These are phyloP conservation scores for Lysandra bellargus DNA, from an alignment of 2,888 invertebrate species.

Conservation along the genomic window DNA sequence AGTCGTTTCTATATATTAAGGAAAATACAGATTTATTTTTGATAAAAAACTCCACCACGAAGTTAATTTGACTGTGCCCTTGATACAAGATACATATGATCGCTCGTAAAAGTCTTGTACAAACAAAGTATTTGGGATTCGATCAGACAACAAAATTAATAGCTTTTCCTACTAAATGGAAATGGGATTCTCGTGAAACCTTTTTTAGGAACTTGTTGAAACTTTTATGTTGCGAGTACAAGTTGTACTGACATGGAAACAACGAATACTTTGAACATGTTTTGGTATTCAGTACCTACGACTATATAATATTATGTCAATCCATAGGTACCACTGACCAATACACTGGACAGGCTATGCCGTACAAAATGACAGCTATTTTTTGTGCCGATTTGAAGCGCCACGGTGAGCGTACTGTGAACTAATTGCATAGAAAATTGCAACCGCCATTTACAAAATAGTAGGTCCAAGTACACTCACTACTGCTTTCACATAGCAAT, in stretches of 20 bases:
- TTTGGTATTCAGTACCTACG: background rate
- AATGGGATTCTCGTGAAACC: conserved; percentile 13
- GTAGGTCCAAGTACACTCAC: too few species aligned
- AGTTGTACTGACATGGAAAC: background rate
- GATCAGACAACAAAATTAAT: conserved; percentile 30
- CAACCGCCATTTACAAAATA: too few species aligned
- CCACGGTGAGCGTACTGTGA: too few species aligned
- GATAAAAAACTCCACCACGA: conserved; percentile 4
- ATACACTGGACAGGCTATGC: too few species aligned
- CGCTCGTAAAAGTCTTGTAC: conserved; percentile 27
- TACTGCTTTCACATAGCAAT: too few species aligned
- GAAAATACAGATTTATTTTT: background rate
- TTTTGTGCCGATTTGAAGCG: too few species aligned
- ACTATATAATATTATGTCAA: too few species aligned
- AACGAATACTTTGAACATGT: background rate
- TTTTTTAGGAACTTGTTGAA: conserved; percentile 23
- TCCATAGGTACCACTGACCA: too few species aligned
- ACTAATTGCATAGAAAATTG: too few species aligned
- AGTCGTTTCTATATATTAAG: background rate
- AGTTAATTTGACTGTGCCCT: conserved; percentile 2
- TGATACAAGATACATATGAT: background rate
- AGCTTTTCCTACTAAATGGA: conserved; percentile 28
- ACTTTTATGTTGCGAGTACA: background rate
- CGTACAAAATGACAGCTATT: too few species aligned
- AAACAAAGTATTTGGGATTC: conserved; percentile 29